These are phyloP conservation scores for Peromyscus leucopus DNA, from an alignment of 2,113 vertebrate genomes.

Conservation along the genomic window DNA sequence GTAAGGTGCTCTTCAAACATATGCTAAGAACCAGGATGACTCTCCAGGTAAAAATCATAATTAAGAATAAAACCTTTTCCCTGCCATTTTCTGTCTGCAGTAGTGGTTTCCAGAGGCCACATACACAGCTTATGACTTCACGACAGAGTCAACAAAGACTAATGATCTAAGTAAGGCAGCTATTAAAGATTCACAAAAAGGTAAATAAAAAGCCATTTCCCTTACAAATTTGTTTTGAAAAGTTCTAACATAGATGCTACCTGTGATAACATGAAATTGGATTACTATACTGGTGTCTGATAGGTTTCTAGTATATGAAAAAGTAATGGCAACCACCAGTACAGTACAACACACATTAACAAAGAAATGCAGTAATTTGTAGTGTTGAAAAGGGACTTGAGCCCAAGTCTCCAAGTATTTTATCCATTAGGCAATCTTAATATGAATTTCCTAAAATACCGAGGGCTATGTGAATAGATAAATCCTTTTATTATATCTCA, in stretches of 20 bases:
- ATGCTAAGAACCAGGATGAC: background rate
- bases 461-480: background rate
- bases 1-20: background rate
- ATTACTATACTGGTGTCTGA: background rate
- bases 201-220: background rate
- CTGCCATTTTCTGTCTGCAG: constrained; percentile 3
- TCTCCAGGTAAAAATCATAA: constrained; percentile 29
- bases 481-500: constrained; percentile 55
- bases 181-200: background rate
- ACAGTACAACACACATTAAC: constrained; percentile 5
- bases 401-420: constrained; percentile 11
- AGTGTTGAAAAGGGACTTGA: background rate
- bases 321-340: background rate
- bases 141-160: constrained; percentile 18
- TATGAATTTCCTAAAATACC: constrained; percentile 20
- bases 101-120: background rate
- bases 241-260: background rate
- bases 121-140: background rate
- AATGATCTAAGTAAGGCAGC: constrained; percentile 4
- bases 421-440: background rate
- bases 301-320: background rate
- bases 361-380: background rate
- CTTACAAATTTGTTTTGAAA: background rate
- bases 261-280: constrained; percentile 17
- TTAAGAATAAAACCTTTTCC: constrained; percentile 3